Evolutionary conservation across 2,888 invertebrate species (phyloP).

Genomic region (Agonopterix alstromeriana): DNA sequence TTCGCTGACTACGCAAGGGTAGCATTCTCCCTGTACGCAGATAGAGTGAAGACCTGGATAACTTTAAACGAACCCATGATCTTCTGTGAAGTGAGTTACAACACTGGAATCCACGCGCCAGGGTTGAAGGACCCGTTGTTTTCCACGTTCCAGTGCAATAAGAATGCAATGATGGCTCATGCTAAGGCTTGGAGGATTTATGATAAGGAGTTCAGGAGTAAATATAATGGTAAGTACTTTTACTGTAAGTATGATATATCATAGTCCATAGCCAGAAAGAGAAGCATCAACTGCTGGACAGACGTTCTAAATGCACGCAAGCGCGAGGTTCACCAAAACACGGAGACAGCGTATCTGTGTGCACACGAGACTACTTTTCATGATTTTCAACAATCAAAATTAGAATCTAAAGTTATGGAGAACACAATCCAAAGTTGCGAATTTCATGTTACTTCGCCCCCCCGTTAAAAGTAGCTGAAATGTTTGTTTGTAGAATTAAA

Average conservation of each 20-base stretch:
- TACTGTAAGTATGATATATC: slow-evolving; percentile 5
- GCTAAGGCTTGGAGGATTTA: slow-evolving; percentile 77
- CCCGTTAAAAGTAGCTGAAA: too few relatives aligned
- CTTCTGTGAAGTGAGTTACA: slow-evolving; percentile 49
- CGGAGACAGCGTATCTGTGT: not conserved
- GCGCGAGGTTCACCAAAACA: too few relatives aligned
- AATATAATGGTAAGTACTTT: slow-evolving; percentile 66
- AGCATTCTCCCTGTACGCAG: slow-evolving; percentile 70
- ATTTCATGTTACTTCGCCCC: too few relatives aligned
- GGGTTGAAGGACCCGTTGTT: slow-evolving; percentile 37
- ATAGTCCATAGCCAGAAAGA: too few relatives aligned
- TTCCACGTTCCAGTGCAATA: slow-evolving; percentile 76
- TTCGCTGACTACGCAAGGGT: slow-evolving; percentile 77
- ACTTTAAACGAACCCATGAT: slow-evolving; percentile 82
- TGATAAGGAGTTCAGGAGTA: slow-evolving; percentile 62
- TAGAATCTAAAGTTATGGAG: too few relatives aligned
- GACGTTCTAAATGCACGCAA: too few relatives aligned
- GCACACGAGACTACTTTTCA: too few relatives aligned
- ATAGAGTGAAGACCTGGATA: slow-evolving; percentile 79
- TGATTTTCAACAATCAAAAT: too few relatives aligned
- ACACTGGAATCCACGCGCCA: slow-evolving; percentile 48
- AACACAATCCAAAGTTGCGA: too few relatives aligned
- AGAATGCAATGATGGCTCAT: slow-evolving; percentile 81
- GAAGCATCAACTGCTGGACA: too few relatives aligned
- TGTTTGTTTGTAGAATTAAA: too few relatives aligned